A percentile compares a stretch with the other conserved stretches of the same genome.
Conservation (phyloP, 2,797 vertebrate genomes). For the Sylvilagus floridanus region DNA sequence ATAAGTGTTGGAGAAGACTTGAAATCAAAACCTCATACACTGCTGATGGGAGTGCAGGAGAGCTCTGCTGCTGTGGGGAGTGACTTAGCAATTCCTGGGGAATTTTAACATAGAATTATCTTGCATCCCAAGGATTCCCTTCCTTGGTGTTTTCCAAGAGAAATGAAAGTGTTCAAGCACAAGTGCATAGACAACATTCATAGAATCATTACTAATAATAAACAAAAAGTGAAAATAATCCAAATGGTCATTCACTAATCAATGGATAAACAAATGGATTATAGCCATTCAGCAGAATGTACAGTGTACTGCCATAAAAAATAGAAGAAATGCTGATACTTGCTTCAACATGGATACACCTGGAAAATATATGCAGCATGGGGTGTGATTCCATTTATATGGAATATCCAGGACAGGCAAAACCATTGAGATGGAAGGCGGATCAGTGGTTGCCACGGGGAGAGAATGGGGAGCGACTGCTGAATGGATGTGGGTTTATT, state of each 20-base stretch:
- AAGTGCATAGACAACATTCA: background rate
- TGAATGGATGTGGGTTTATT: background rate
- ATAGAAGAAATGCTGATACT: background rate
- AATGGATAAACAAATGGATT: background rate
- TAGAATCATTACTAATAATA: background rate
- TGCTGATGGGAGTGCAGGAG: background rate
- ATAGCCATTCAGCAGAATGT: background rate
- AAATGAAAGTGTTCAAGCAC: conserved; percentile 17
- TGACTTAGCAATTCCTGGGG: background rate
- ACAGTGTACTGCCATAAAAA: background rate
- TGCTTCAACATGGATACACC: background rate
- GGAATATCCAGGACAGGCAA: background rate
- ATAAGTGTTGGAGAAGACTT: background rate
- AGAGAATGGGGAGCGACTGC: background rate
- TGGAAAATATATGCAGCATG: background rate
- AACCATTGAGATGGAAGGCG: background rate
- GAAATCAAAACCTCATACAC: background rate
- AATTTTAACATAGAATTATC: background rate
- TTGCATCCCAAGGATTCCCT: background rate
- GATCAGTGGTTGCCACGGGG: background rate
- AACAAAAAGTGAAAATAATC: background rate
- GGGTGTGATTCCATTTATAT: background rate
- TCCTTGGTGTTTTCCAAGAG: background rate
- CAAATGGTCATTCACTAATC: background rate
- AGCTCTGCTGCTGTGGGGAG: background rate